Evolutionary conservation across 2,113 vertebrate species (phyloP).

Genomic region (Labeo catla): DNA sequence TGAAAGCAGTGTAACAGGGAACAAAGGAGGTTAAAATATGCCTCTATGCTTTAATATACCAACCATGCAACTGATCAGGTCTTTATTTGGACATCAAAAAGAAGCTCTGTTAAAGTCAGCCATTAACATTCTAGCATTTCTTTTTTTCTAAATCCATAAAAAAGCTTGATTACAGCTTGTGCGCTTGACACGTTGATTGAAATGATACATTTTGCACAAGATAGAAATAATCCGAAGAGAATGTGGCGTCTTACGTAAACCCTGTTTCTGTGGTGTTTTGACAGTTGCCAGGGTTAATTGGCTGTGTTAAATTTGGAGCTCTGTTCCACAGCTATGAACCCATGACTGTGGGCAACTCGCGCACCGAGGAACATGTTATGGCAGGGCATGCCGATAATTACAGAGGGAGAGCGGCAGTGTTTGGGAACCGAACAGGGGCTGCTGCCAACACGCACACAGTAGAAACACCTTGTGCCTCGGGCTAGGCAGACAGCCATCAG

Average conservation of each 20-base stretch:
- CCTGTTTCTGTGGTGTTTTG: constrained; percentile 52
- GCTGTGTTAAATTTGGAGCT: constrained; percentile 54
- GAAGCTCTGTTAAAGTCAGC: neutral
- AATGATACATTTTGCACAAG: constrained; percentile 21
- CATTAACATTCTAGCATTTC: neutral
- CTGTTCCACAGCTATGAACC: constrained; percentile 56
- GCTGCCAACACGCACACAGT: constrained; percentile 73
- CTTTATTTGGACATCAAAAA: neutral
- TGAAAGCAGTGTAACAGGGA: neutral
- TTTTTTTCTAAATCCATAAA: neutral
- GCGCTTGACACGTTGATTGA: constrained; percentile 24
- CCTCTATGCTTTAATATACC: neutral
- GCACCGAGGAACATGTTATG: constrained; percentile 72
- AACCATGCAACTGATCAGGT: neutral
- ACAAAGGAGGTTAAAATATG: neutral
- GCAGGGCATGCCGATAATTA: constrained; percentile 74
- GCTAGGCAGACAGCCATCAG: constrained; percentile 67
- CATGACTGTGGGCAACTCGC: constrained; percentile 60
- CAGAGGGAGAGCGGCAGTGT: constrained; percentile 69
- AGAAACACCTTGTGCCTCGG: constrained; percentile 66
- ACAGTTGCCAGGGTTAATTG: constrained; percentile 64
- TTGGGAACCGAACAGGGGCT: constrained; percentile 65
- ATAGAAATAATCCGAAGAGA: constrained; percentile 13
- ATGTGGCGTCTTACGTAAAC: constrained; percentile 13
- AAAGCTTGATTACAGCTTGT: constrained; percentile 24